A percentile compares a stretch with the other conserved stretches of the same genome.
Conservation (phyloP, 2,113 vertebrate genomes). For the Prunella fulvescens region DNA sequence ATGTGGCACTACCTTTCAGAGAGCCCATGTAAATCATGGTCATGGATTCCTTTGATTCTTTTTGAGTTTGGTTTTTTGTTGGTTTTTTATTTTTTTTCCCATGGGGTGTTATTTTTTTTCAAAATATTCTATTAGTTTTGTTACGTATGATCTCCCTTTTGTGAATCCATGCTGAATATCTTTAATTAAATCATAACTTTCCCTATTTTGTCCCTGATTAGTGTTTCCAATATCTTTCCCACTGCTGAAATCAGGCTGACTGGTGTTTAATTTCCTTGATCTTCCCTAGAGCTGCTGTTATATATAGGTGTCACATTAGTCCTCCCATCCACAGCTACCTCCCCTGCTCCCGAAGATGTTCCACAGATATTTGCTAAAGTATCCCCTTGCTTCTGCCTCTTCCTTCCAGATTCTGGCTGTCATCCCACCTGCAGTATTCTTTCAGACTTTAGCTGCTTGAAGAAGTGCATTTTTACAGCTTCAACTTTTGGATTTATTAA, state of each 20-base stretch:
- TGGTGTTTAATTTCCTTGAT: constrained; percentile 73
- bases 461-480: neutral
- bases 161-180: constrained; percentile 81
- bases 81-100: rapidly evolving
- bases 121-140: constrained; percentile 78
- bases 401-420: neutral
- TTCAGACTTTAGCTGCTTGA: neutral
- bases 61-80: neutral
- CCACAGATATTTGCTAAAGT: constrained; percentile 4
- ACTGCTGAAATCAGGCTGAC: constrained; percentile 69
- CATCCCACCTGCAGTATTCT: neutral
- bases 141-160: constrained; percentile 78
- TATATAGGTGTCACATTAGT: constrained; percentile 57
- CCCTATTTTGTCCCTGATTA: constrained; percentile 77
- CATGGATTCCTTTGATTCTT: constrained; percentile 59
- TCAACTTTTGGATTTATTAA: neutral
- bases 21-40: constrained; percentile 58
- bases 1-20: constrained; percentile 28
- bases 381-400: neutral
- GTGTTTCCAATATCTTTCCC: constrained; percentile 73
- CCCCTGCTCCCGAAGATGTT: neutral
- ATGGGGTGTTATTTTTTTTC: neutral
- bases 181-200: constrained; percentile 84
- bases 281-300: constrained; percentile 67
- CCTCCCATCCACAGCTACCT: neutral